Percentiles rank a stretch among this genome's conserved stretches.
Conservation (phyloP, 2,113 vertebrate genomes). For the Phocoena sinus region DNA sequence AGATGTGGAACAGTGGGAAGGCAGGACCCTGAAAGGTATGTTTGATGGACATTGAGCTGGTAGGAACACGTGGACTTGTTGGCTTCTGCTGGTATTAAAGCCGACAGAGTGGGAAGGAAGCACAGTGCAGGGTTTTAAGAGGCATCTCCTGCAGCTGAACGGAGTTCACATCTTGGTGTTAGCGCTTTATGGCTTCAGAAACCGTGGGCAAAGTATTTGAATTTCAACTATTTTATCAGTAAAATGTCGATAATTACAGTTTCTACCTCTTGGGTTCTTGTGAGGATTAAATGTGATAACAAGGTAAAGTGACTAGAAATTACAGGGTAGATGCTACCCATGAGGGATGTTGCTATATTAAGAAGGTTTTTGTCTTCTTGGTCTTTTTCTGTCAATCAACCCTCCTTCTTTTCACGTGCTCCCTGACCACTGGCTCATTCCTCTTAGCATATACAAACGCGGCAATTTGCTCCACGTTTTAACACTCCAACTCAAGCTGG, state of each 20-base stretch:
- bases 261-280: background rate
- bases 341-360: background rate
- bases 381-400: background rate
- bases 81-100: background rate
- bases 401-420: background rate
- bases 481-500: background rate
- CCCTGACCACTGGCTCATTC: background rate
- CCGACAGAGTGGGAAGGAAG: background rate
- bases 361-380: background rate
- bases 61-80: background rate
- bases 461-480: background rate
- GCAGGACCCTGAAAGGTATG: background rate
- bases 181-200: background rate
- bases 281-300: background rate
- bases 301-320: background rate
- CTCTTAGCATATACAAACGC: fast-evolving
- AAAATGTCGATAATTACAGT: background rate
- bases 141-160: background rate
- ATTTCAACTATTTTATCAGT: background rate
- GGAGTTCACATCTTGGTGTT: background rate
- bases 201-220: background rate
- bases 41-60: background rate
- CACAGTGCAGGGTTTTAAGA: fast-evolving
- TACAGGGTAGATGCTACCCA: background rate
- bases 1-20: background rate